phyloP scores from a whole-genome alignment of 37 sponge, comb jelly and placozoan genomes.

The Chondrilla cf. caribensis region DNA sequence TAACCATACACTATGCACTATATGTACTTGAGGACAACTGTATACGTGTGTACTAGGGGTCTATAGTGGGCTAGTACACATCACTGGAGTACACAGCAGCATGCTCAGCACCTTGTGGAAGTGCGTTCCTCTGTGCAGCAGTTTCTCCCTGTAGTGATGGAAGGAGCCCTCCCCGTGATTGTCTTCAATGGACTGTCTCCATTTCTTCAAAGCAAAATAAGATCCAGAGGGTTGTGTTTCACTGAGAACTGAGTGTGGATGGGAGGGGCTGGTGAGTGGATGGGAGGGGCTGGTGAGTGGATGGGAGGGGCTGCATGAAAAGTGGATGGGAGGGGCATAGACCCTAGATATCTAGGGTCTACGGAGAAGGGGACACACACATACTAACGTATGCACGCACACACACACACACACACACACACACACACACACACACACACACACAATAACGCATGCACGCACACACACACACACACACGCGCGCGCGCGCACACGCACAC shows the following conservation, averaged over 20 bases:
- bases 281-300: too few species aligned
- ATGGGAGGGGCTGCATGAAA: too few species aligned
- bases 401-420: background rate
- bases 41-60: too few species aligned
- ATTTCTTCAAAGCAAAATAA: constrained; percentile 11
- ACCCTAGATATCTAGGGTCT: too few species aligned
- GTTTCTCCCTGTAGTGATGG: background rate
- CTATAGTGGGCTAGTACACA: too few species aligned
- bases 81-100: too few species aligned
- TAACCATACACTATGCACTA: too few species aligned
- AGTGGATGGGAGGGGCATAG: too few species aligned
- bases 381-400: background rate
- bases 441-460: background rate
- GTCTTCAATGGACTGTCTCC: background rate
- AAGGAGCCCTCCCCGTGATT: background rate
- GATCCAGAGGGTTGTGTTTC: background rate
- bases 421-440: constrained; percentile 1
- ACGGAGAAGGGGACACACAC: background rate
- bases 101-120: constrained; percentile 1
- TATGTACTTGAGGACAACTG: too few species aligned
- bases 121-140: background rate
- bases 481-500: constrained; percentile 12
- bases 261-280: background rate
- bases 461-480: constrained; percentile 27
- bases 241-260: background rate